Base-by-base conservation (phyloP, 2,113 vertebrate species). In the Camarhynchus parvulus region DNA sequence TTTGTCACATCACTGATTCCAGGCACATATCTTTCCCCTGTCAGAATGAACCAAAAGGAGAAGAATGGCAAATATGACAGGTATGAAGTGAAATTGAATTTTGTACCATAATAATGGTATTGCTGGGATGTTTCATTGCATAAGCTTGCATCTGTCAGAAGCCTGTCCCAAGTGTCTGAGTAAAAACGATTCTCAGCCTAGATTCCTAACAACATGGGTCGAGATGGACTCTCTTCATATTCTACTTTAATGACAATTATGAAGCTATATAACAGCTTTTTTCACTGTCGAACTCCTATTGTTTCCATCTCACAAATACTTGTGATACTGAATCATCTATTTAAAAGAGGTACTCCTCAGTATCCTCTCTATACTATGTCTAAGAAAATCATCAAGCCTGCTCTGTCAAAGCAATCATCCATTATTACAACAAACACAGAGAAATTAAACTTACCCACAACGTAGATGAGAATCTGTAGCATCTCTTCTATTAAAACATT, bases 401-500 rank as follows among this genome's bases (percentile, higher is more conserved):
- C 37, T 62, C 17, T 44, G 15, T 59, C 30, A 50, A 74, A 67
- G 15, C 35, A 77, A 59, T 18, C 69, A 91, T 24, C 22, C 18
- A 46, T 24, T n/a, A 62, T 20, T 37, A 35, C 11, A 70, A 67
- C 20, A 53, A 39, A 39, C 2, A 58, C 11, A 89, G 7, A 81
- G 23, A 77, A 89, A 44, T 22, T 1, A 70, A 94, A 69, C 83
- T 79, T 98, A 99, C 99, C 99, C 85, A 98, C 95, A 89, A 99
- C 96, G 90, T 98, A 98, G 69, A 99, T 99, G 61, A 99, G 97
- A 89, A 99, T 97, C 95, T 99, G 99, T 18, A 99, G 97, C 99
- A 99, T 99, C 97, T 99, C 99, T 94, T 99, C 99, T 89, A 98
- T 99, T 96, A 99, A 87, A 63, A 98, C 97, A 31, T 99, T 99